Evolutionary conservation across 2,797 vertebrate genomes (phyloP).

Genomic region (Ataeniobius toweri): DNA sequence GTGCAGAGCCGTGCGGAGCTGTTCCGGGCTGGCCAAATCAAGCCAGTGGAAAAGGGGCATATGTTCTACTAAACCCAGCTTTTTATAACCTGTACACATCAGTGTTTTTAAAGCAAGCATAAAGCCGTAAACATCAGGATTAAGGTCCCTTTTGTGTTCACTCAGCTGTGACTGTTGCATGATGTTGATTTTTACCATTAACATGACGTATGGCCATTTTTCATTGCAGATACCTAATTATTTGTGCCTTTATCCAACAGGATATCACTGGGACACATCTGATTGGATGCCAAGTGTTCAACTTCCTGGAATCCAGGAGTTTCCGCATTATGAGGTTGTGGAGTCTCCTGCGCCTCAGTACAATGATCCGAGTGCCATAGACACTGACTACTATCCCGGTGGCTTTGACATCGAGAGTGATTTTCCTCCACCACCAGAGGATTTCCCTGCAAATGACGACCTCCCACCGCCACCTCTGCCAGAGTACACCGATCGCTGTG

Average conservation of each 20-base stretch:
- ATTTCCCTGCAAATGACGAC: conserved; percentile 90
- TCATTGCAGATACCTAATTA: neutral
- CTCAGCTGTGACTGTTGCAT: conserved; percentile 64
- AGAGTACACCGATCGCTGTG: conserved; percentile 87
- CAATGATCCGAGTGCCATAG: conserved; percentile 90
- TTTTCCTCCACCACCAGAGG: conserved; percentile 94
- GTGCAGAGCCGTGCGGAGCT: too few relatives aligned
- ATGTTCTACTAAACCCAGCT: neutral
- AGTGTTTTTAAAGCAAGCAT: neutral
- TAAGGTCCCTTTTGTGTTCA: conserved; percentile 26
- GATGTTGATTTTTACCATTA: conserved; percentile 61
- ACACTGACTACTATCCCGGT: conserved; percentile 97
- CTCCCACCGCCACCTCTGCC: conserved; percentile 90
- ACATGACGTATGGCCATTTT: conserved; percentile 24
- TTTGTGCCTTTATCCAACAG: conserved; percentile 70
- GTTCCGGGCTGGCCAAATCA: too few relatives aligned
- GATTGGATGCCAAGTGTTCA: conserved; percentile 99
- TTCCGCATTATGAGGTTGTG: conserved; percentile 94
- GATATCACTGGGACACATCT: conserved; percentile 99
- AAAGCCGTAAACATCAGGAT: conserved; percentile 9
- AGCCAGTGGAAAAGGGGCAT: too few relatives aligned
- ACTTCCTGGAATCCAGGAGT: conserved; percentile 98
- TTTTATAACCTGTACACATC: neutral
- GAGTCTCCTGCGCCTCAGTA: conserved; percentile 89
- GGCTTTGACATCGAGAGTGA: conserved; percentile 98